These are phyloP conservation scores for Puma concolor DNA, from an alignment of 2,113 vertebrate genomes.

Conservation along the genomic window DNA sequence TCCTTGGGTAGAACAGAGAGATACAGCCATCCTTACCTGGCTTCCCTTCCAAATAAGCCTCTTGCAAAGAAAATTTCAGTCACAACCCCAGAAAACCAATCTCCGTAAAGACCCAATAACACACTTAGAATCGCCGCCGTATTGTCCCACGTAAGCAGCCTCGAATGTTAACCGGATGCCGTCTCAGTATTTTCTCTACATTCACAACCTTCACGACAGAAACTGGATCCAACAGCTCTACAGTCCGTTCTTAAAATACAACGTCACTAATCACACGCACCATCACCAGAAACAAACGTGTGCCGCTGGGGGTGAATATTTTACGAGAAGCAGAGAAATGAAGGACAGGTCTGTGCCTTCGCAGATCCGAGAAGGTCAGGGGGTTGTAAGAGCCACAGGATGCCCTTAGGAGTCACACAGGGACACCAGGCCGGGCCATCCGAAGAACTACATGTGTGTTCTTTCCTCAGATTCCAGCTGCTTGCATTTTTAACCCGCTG, in stretches of 20 bases:
- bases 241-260: background rate
- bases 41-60: background rate
- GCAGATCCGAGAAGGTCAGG: background rate
- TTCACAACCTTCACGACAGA: background rate
- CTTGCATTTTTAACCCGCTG: too few species aligned
- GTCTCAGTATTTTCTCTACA: background rate
- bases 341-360: too few species aligned
- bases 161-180: fast-evolving
- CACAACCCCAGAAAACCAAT: background rate
- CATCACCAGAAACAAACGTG: fast-evolving
- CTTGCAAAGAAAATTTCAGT: background rate
- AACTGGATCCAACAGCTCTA: fast-evolving
- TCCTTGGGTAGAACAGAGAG: background rate
- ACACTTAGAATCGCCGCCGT: background rate
- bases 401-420: fast-evolving
- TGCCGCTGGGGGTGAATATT: background rate
- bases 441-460: fast-evolving
- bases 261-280: fast-evolving
- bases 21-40: fast-evolving
- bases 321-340: too few species aligned
- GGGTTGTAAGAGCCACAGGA: background rate
- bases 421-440: background rate
- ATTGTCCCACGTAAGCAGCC: background rate
- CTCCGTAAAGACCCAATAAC: background rate
- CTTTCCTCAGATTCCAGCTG: background rate